Evolutionary conservation across 2,888 invertebrate species (phyloP), one percentile per base, ranked within the genome.

Genomic region (Cybosia mesomella): DNA sequence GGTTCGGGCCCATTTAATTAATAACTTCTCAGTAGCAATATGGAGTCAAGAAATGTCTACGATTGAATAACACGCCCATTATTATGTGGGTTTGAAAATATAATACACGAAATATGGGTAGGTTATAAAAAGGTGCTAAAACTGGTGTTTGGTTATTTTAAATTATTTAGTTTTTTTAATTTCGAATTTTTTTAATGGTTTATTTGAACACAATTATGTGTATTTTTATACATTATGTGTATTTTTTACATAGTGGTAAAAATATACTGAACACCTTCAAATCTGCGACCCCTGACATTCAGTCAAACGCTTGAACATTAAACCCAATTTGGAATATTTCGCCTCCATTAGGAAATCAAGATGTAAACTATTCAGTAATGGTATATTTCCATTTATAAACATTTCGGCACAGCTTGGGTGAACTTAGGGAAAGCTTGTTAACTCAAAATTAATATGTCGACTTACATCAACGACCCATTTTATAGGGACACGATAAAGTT

Each of bases 361-460:
- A 36, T 54, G 36, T 39, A 60, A 59, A 36, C 7, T 9, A 32
- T 54, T 32, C 11, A 62, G 49, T 39, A 53, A 63, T 28, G 54
- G 55, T 43, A 66, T 36, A 67, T 39, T 70, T 67, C 58, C 43
- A 54, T 63, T 64, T 57, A 64, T 71, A 78, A 82, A 76, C 68
- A 74, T 78, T 76, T 77, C 66, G 70, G 70, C 73, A 70, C 65
- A 70, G 49, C 70, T 68, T 67, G 54, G 58, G 54, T 66, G 24
- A 58, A 65, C 64, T 68, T 73, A 67, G 66, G 61, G 66, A 67
- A 62, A 62, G 73, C 80, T 83, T 76, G 80, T 85, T 84, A 82
- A 79, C 79, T 82, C 71, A 73, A 76, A 83, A 87, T 87, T 82
- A 85, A 84, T 82, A 83, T 81, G 77, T 81, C 74, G 75, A 71